Evolutionary conservation across 1,140 invertebrate genomes (phyloP).

Genomic region (Drosophila punjabiensis): DNA sequence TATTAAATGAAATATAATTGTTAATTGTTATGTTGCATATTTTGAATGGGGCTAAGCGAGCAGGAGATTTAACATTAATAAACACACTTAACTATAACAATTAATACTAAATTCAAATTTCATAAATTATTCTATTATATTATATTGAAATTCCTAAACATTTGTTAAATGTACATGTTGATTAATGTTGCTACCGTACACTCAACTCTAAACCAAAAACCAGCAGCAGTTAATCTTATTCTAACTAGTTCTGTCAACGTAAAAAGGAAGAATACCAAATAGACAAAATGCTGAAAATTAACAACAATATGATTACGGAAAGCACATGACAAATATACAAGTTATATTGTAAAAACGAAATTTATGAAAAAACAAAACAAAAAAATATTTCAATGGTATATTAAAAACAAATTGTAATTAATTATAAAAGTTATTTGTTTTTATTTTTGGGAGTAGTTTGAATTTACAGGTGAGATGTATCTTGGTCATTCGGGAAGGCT

Average conservation of each 20-base stretch:
- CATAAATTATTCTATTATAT: conserved; percentile 63
- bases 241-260: conserved; percentile 50
- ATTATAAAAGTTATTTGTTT: background rate
- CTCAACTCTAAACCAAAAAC: conserved; percentile 45
- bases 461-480: background rate
- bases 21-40: conserved; percentile 81
- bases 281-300: conserved; percentile 43
- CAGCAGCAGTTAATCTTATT: conserved; percentile 52
- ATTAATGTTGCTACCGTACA: conserved; percentile 66
- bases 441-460: background rate
- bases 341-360: conserved; percentile 63
- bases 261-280: conserved; percentile 20
- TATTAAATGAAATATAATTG: conserved; percentile 45
- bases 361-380: conserved; percentile 26
- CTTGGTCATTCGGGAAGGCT: background rate
- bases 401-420: conserved; percentile 49
- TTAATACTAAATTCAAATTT: conserved; percentile 53
- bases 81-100: conserved; percentile 32
- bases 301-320: conserved; percentile 35
- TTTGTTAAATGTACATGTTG: conserved; percentile 66
- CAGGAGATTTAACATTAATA: conserved; percentile 25
- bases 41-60: conserved; percentile 47
- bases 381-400: conserved; percentile 51
- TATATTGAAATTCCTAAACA: conserved; percentile 75
- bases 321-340: conserved; percentile 49